These are phyloP conservation scores for Tetraneura akinire DNA, from an alignment of 1,140 invertebrate genomes.

Conservation along the genomic window DNA sequence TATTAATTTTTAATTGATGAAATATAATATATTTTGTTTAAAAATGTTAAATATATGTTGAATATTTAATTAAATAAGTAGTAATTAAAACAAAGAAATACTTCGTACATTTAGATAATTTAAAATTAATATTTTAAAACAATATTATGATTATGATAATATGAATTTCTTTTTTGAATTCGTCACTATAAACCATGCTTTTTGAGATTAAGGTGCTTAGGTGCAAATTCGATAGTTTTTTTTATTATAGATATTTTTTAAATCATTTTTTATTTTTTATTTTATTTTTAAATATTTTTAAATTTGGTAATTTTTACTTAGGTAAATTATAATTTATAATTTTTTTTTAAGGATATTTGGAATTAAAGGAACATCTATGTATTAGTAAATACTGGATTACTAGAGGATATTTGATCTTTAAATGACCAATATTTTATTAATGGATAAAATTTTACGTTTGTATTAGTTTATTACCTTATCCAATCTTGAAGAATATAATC, in stretches of 20 bases:
- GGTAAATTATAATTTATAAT: no score
- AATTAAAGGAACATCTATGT: neutral
- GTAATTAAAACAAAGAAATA: no score
- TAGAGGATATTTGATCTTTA: neutral
- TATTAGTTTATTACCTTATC: conserved; percentile 3
- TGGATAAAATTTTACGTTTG: neutral
- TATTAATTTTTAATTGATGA: no score
- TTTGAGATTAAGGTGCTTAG: neutral
- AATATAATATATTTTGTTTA: no score
- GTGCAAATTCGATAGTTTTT: neutral
- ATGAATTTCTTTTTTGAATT: neutral
- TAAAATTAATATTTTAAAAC: no score
- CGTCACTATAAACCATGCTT: conserved; percentile 16
- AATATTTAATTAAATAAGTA: no score
- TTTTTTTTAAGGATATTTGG: neutral
- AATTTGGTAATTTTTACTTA: neutral
- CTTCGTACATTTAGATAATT: no score
- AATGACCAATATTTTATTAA: neutral
- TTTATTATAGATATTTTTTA: no score
- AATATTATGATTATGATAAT: neutral
- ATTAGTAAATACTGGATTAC: no score
- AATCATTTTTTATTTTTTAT: neutral
- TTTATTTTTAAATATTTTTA: neutral
- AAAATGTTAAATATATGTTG: no score
- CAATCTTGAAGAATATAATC: neutral